Conservation (phyloP, 2,888 invertebrate genomes). For the Malacosoma neustria region DNA sequence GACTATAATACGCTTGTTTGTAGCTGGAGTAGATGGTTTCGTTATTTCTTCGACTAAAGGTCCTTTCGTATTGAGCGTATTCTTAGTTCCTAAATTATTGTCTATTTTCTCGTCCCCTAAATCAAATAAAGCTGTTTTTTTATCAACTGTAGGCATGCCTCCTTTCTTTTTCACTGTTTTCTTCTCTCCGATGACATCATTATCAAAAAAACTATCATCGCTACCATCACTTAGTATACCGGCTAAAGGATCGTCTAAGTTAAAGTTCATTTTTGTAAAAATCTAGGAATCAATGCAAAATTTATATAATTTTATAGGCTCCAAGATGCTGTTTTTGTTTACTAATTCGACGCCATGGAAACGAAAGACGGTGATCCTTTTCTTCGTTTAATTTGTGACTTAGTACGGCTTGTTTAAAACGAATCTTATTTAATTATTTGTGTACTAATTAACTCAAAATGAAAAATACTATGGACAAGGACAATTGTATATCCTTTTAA, state of each 20-base stretch:
- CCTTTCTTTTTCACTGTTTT: conserved; percentile 44
- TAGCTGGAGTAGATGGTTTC: conserved; percentile 27
- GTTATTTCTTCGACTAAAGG: conserved; percentile 21
- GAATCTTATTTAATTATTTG: too few relatives aligned
- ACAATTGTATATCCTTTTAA: too few relatives aligned
- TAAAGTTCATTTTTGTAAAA: conserved; percentile 71
- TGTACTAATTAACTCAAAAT: too few relatives aligned
- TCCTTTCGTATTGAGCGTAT: conserved; percentile 25
- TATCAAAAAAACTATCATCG: conserved; percentile 83
- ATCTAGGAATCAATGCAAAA: conserved; percentile 6
- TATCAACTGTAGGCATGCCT: conserved; percentile 37
- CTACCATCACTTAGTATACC: conserved; percentile 80
- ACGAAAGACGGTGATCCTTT: conserved; percentile 28
- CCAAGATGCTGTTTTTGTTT: conserved; percentile 23
- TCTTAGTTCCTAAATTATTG: conserved; percentile 23
- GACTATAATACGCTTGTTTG: conserved; percentile 29
- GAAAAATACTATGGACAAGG: too few relatives aligned
- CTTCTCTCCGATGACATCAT: conserved; percentile 67
- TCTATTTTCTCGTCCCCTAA: conserved; percentile 34
- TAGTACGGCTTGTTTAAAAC: too few relatives aligned
- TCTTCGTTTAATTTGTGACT: too few relatives aligned
- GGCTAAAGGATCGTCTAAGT: conserved; percentile 77
- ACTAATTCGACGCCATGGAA: conserved; percentile 46
- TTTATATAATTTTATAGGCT: conserved; percentile 8
- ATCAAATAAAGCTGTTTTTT: conserved; percentile 56